These are phyloP conservation scores for silkworm (Bombyx mori) DNA, from an alignment of 1,140 invertebrate species.

Conservation along the genomic window ASM3026992v2 NC_085129.1:2186001-2186500, in stretches of 20 bases:
- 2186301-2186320: constrained; percentile 32
- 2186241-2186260: constrained; percentile 48
- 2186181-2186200: constrained; percentile 40
- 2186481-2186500: no score
- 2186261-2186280: constrained; percentile 42
- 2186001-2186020: background rate
- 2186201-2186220: constrained; percentile 59
- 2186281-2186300: constrained; percentile 54
- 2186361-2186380: constrained; percentile 8
- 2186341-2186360: background rate
- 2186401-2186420: no score
- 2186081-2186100: constrained; percentile 50
- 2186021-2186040: constrained; percentile 1
- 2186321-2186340: background rate
- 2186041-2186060: constrained; percentile 2
- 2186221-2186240: constrained; percentile 64
- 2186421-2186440: no score
- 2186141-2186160: constrained; percentile 60
- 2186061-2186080: constrained; percentile 15
- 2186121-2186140: constrained; percentile 50
- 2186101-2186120: constrained; percentile 29
- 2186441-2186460: no score
- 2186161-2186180: constrained; percentile 50
- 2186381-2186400: no score
- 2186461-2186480: no score